Percentiles rank a stretch among this genome's conserved stretches.
Evolutionary conservation across 2,797 vertebrate genomes (phyloP).

Genomic region (Lepus oiostolus): DNA sequence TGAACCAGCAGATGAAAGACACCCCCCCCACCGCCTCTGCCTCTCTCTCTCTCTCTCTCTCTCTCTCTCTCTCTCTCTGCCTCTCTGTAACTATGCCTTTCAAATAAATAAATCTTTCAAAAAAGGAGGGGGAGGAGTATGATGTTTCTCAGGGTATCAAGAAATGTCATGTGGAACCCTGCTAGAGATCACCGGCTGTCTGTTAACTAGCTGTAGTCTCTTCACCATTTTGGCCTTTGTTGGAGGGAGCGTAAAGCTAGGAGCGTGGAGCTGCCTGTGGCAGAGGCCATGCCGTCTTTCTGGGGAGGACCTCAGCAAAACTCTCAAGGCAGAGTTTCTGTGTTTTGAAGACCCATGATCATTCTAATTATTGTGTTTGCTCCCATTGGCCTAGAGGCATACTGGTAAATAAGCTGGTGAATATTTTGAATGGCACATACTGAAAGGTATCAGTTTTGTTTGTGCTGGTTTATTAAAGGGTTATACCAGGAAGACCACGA

Average conservation of each 20-base stretch:
- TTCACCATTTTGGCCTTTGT: neutral
- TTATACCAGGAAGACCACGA: conserved; percentile 28
- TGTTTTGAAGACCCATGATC: neutral
- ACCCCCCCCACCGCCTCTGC: too few relatives aligned
- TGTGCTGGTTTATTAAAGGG: conserved; percentile 29
- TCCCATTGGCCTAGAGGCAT: neutral
- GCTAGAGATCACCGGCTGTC: neutral
- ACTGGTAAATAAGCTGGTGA: neutral
- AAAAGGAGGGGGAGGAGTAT: neutral
- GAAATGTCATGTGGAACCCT: neutral
- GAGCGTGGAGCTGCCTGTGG: neutral
- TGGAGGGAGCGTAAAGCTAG: neutral
- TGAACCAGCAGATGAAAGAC: too few relatives aligned
- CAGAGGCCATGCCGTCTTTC: neutral
- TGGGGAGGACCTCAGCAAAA: neutral
- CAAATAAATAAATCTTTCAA: too few relatives aligned
- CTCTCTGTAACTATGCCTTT: too few relatives aligned
- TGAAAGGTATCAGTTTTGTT: conserved; percentile 17
- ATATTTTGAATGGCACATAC: conserved; percentile 14
- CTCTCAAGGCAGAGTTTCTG: neutral
- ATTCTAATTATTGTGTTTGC: conserved; percentile 24
- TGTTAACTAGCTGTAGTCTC: neutral
- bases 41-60: too few relatives aligned
- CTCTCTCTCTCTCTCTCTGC: too few relatives aligned
- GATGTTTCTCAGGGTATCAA: neutral